phyloP scores from a whole-genome alignment of 2,797 vertebrate species.

The Neosilurus mollespiculum region DNA sequence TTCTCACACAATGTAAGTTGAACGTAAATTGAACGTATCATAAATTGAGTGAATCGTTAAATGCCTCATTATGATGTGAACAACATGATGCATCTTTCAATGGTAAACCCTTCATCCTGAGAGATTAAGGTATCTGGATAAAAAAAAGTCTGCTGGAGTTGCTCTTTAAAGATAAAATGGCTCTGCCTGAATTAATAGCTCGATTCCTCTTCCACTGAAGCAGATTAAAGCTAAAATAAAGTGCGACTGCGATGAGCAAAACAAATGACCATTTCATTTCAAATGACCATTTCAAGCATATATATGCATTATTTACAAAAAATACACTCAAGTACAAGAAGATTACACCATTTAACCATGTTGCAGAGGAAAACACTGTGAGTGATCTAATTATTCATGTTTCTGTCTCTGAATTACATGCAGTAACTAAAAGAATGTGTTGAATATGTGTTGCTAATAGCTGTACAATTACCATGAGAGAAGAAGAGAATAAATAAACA shows the following conservation, averaged over 20 bases:
- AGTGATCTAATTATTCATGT: constrained; percentile 21
- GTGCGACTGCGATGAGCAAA: constrained; percentile 44
- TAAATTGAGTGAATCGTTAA: no score
- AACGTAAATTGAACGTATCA: no score
- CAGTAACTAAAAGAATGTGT: constrained; percentile 21
- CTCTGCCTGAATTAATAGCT: background rate
- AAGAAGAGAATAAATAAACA: background rate
- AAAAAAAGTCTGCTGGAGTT: constrained; percentile 1
- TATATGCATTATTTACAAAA: constrained; percentile 51
- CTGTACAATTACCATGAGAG: constrained; percentile 10
- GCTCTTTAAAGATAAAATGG: background rate
- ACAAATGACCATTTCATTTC: constrained; percentile 12
- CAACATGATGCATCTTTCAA: background rate
- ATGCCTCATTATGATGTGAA: background rate
- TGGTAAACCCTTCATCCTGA: background rate
- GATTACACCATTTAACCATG: constrained; percentile 28
- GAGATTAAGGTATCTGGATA: background rate
- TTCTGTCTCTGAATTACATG: constrained; percentile 28
- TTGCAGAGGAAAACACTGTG: constrained; percentile 24
- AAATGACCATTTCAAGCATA: constrained; percentile 36
- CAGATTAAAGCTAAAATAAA: constrained; percentile 42
- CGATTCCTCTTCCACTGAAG: constrained; percentile 10
- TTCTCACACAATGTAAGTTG: no score
- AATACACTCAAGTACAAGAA: constrained; percentile 31
- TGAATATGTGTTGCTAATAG: background rate